Evolutionary conservation across 2,888 invertebrate species (phyloP).

Genomic region (Gandaritis pyraliata): DNA sequence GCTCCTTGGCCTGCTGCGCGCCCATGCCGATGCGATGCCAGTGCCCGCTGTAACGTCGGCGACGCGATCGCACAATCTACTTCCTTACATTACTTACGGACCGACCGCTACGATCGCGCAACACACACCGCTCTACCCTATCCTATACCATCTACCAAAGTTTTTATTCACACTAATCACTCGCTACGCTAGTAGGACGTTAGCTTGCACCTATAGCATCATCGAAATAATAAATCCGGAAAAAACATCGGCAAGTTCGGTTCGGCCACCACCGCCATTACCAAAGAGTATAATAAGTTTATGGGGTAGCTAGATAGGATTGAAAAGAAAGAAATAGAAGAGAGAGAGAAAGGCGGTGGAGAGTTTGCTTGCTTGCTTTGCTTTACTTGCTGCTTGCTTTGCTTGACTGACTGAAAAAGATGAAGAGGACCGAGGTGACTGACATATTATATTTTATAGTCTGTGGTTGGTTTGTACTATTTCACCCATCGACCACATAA

Average conservation of each 20-base stretch:
- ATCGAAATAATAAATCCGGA: slow-evolving; percentile 3
- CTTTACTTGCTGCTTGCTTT: background rate
- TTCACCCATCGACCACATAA: too few relatives aligned
- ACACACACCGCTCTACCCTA: background rate
- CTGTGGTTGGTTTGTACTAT: too few relatives aligned
- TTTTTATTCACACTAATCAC: slow-evolving; percentile 9
- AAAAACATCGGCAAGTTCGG: slow-evolving; percentile 4
- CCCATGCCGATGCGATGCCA: slow-evolving; percentile 87
- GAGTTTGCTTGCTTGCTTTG: background rate
- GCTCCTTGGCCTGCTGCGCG: slow-evolving; percentile 97
- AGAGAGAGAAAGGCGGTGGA: background rate
- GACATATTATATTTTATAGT: too few relatives aligned
- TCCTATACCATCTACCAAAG: background rate
- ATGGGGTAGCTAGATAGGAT: background rate
- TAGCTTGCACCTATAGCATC: slow-evolving; percentile 2
- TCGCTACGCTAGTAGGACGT: slow-evolving; percentile 8
- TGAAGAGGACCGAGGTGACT: too few relatives aligned
- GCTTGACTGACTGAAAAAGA: background rate
- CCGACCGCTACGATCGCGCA: slow-evolving; percentile 7
- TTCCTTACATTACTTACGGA: slow-evolving; percentile 19
- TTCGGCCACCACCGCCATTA: slow-evolving; percentile 18
- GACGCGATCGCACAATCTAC: slow-evolving; percentile 9
- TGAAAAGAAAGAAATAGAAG: background rate
- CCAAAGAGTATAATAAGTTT: too few relatives aligned
- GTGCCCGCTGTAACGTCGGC: slow-evolving; percentile 3